A percentile compares a stretch with the other conserved stretches of the same genome.
These are phyloP conservation scores for Axea sp. DNA, from an alignment of 2,888 invertebrate species.

Conservation along the genomic window DNA sequence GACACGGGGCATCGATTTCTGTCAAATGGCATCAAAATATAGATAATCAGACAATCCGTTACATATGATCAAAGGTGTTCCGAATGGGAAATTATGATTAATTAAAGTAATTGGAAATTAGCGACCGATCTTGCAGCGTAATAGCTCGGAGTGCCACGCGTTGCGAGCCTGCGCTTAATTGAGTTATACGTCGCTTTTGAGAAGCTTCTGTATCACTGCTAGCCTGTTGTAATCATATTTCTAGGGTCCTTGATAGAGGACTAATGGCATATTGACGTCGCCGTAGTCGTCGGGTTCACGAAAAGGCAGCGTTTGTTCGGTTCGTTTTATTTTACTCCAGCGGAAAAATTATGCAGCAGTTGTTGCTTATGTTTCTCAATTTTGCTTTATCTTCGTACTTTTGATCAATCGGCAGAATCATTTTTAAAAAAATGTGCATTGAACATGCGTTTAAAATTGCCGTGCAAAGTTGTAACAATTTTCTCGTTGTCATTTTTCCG, in stretches of 20 bases:
- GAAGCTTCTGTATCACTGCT: conserved; percentile 77
- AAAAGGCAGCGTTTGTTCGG: conserved; percentile 54
- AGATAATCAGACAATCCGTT: conserved; percentile 62
- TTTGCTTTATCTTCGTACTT: too few relatives aligned
- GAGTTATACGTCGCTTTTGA: conserved; percentile 78
- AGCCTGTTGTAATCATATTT: conserved; percentile 77
- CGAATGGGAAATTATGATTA: conserved; percentile 76
- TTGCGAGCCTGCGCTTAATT: conserved; percentile 73
- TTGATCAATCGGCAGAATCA: too few relatives aligned
- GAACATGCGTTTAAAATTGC: too few relatives aligned
- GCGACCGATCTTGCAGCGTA: conserved; percentile 77
- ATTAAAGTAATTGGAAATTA: conserved; percentile 77
- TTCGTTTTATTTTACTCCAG: conserved; percentile 39
- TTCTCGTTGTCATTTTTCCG: too few relatives aligned
- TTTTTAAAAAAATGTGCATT: too few relatives aligned
- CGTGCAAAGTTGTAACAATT: too few relatives aligned
- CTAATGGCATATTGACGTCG: conserved; percentile 73
- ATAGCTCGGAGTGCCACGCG: conserved; percentile 70
- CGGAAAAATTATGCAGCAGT: too few relatives aligned
- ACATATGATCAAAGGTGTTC: conserved; percentile 74
- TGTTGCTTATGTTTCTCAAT: too few relatives aligned
- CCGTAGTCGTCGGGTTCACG: conserved; percentile 64
- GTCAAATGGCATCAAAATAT: conserved; percentile 57
- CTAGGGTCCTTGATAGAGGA: conserved; percentile 74
- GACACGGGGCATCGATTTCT: conserved; percentile 53